Percentiles rank a stretch among this genome's conserved stretches.
These are phyloP conservation scores for Diadema setosum DNA, from an alignment of 35 echinoderm and acorn worm species.

Conservation along the genomic window DNA sequence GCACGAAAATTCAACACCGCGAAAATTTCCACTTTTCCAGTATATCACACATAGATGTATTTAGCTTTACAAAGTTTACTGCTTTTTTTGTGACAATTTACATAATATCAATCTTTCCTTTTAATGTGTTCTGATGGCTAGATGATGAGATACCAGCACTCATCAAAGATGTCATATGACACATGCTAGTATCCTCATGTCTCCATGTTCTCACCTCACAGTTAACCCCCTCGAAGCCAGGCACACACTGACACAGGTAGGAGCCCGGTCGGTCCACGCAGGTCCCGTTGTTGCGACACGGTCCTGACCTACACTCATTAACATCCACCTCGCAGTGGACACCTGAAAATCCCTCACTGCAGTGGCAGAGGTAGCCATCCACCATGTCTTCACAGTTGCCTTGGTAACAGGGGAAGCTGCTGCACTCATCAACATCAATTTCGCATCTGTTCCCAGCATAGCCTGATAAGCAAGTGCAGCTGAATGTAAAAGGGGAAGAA, in stretches of 20 bases:
- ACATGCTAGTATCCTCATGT: too few species aligned
- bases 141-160: too few species aligned
- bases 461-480: conserved; percentile 11
- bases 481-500: background rate
- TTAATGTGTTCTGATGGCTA: too few species aligned
- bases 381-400: conserved; percentile 52
- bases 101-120: too few species aligned
- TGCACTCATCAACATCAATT: conserved; percentile 35
- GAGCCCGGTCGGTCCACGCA: conserved; percentile 42
- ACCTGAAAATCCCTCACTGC: conserved; percentile 60
- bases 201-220: too few species aligned
- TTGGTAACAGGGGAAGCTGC: conserved; percentile 7
- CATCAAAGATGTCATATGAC: too few species aligned
- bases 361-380: conserved; percentile 59
- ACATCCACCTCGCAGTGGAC: conserved; percentile 55
- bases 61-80: too few species aligned
- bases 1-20: too few species aligned
- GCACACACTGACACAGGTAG: conserved; percentile 46
- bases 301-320: conserved; percentile 55
- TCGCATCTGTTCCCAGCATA: conserved; percentile 25
- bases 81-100: too few species aligned
- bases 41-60: too few species aligned
- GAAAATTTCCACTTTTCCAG: too few species aligned
- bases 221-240: conserved; percentile 58
- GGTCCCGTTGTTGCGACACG: conserved; percentile 68